These are phyloP conservation scores for Bugula neritina DNA, from an alignment of 2,888 invertebrate genomes.

Conservation along the genomic window DNA sequence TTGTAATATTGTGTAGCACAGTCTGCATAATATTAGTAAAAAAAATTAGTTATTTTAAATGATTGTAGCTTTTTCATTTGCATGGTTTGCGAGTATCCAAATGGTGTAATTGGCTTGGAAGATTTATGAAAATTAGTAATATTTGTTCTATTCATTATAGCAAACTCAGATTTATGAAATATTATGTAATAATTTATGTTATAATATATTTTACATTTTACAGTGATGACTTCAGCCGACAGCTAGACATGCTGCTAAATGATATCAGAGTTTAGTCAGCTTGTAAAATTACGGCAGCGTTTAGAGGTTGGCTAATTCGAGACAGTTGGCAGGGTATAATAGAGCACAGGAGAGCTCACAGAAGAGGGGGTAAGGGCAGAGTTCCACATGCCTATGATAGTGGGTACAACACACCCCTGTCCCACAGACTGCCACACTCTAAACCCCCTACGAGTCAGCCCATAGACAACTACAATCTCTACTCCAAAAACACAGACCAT, in stretches of 20 bases:
- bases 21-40: too few species aligned
- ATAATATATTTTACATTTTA: too few species aligned
- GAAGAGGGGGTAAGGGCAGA: not conserved
- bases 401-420: conserved; percentile 13
- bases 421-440: not conserved
- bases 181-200: too few species aligned
- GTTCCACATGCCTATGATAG: not conserved
- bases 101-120: too few species aligned
- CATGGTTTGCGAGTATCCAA: too few species aligned
- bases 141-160: too few species aligned
- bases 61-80: too few species aligned
- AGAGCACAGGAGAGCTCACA: not conserved
- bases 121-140: too few species aligned
- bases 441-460: not conserved
- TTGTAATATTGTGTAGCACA: too few species aligned
- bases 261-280: conserved; percentile 74
- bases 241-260: conserved; percentile 73
- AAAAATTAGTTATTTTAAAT: too few species aligned
- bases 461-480: not conserved
- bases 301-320: conserved; percentile 19
- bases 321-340: not conserved
- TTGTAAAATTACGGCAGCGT: conserved; percentile 66
- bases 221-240: conserved; percentile 56
- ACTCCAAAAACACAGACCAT: not conserved
- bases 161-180: too few species aligned